Percentiles rank a stretch among this genome's conserved stretches.
Evolutionary conservation across 2,797 vertebrate genomes (phyloP).

Genomic region (Petrocephalus schoutedeni): DNA sequence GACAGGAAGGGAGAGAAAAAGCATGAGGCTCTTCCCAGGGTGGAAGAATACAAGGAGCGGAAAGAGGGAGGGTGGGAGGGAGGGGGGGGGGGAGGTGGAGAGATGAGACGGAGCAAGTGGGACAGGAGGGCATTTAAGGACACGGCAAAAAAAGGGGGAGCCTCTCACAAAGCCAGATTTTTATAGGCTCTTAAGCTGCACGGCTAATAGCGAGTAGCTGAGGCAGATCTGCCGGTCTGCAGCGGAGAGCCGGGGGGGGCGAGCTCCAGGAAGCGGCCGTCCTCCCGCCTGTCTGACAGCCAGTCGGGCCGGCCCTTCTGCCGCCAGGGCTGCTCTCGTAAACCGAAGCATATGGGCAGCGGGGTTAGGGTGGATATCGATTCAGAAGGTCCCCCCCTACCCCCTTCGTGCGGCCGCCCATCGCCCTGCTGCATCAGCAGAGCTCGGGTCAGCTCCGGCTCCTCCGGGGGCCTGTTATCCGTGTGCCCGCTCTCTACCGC

Average conservation of each 20-base stretch:
- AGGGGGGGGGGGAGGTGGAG: constrained; percentile 14
- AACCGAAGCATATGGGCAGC: constrained; percentile 5
- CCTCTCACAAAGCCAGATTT: constrained; percentile 35
- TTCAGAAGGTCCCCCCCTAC: not conserved
- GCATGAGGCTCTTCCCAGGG: constrained; percentile 27
- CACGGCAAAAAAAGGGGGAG: constrained; percentile 27
- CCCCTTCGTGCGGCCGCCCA: not conserved
- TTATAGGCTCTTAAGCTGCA: constrained; percentile 31
- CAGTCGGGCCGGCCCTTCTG: not conserved
- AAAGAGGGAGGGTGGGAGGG: constrained; percentile 19
- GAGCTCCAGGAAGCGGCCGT: not conserved
- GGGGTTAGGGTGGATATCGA: not conserved
- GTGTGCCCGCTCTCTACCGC: not conserved
- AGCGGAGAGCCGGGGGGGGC: not conserved
- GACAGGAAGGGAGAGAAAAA: constrained; percentile 36
- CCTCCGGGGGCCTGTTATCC: not conserved
- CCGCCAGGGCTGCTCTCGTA: not conserved
- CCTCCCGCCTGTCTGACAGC: not conserved
- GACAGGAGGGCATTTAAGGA: constrained; percentile 42
- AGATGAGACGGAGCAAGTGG: constrained; percentile 34
- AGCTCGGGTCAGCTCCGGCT: not conserved
- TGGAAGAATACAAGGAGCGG: constrained; percentile 30
- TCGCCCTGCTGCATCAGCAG: not conserved
- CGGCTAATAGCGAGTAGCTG: constrained; percentile 39
- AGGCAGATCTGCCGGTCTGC: constrained; percentile 25